A percentile compares a stretch with the other conserved stretches of the same genome.
Evolutionary conservation across 92 coral and sea anemone genomes (phyloP).

Genomic region (Epizoanthus rinbou): DNA sequence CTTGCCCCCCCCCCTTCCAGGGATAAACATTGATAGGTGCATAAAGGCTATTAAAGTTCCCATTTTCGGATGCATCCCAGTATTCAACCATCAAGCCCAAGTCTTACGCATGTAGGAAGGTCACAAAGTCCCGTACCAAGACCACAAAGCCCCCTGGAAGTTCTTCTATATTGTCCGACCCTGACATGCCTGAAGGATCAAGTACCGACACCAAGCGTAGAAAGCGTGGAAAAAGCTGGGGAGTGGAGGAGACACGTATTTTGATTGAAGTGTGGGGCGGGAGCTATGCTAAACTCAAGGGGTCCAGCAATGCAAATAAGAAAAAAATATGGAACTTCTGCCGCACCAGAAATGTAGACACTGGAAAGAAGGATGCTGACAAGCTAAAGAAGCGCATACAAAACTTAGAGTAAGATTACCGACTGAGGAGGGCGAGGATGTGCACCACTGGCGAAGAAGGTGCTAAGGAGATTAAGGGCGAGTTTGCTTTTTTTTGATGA

Average conservation of each 20-base stretch:
- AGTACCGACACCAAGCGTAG: slow-evolving; percentile 20
- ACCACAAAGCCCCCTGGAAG: slow-evolving; percentile 33
- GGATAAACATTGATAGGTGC: slow-evolving; percentile 34
- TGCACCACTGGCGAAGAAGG: slow-evolving; percentile 58
- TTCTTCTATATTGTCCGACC: slow-evolving; percentile 27
- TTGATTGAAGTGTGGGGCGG: slow-evolving; percentile 37
- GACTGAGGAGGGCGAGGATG: slow-evolving; percentile 48
- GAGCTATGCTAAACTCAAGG: slow-evolving; percentile 33
- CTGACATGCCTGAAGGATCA: slow-evolving; percentile 25
- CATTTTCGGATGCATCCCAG: slow-evolving; percentile 34
- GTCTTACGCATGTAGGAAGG: slow-evolving; percentile 24
- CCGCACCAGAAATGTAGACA: slow-evolving; percentile 29
- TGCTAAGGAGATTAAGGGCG: slow-evolving; percentile 44
- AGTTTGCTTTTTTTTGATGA: slow-evolving; percentile 48
- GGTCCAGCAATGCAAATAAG: slow-evolving; percentile 22
- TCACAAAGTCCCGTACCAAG: slow-evolving; percentile 23
- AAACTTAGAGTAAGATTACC: slow-evolving; percentile 55
- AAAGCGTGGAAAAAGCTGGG: slow-evolving; percentile 47
- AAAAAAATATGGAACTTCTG: slow-evolving; percentile 26
- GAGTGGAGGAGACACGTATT: slow-evolving; percentile 28
- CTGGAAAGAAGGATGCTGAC: slow-evolving; percentile 31
- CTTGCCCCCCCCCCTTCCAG: slow-evolving; percentile 40
- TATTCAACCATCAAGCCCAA: slow-evolving; percentile 4
- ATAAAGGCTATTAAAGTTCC: slow-evolving; percentile 18
- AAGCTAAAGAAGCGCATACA: slow-evolving; percentile 47